Evolutionary conservation across 2,888 invertebrate genomes (phyloP).

Genomic region (Heteromurus nitidus): DNA sequence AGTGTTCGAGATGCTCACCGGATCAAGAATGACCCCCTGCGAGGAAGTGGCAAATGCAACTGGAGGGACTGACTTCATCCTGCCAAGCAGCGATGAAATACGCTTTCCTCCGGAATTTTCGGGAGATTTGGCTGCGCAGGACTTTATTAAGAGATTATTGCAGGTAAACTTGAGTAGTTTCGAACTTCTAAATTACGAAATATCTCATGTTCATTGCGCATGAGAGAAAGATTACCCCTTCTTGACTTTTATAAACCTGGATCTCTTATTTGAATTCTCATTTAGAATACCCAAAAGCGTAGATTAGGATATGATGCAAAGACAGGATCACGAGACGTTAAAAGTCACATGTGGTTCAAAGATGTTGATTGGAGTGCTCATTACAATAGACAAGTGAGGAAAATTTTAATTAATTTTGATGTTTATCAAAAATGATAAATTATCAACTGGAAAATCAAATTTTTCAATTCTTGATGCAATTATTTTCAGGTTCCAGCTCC

Average conservation of each 20-base stretch:
- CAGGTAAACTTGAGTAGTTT: too few relatives aligned
- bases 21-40: background rate
- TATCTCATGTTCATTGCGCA: too few relatives aligned
- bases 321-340: constrained; percentile 18
- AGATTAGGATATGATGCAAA: constrained; percentile 10
- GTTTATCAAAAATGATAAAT: too few relatives aligned
- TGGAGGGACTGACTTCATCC: background rate
- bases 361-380: constrained; percentile 10
- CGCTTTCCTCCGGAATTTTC: background rate
- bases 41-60: background rate
- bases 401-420: background rate
- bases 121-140: background rate
- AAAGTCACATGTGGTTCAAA: constrained; percentile 26
- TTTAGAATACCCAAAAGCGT: background rate
- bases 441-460: too few relatives aligned
- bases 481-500: too few relatives aligned
- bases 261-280: background rate
- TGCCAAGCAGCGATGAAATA: background rate
- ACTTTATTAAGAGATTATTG: background rate
- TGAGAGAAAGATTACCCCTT: too few relatives aligned
- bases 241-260: too few relatives aligned
- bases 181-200: too few relatives aligned
- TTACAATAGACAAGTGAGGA: background rate
- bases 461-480: too few relatives aligned
- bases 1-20: constrained; percentile 32